Base-by-base conservation (phyloP, 2,888 invertebrate genomes). In the Aspidapion aeneum region DNA sequence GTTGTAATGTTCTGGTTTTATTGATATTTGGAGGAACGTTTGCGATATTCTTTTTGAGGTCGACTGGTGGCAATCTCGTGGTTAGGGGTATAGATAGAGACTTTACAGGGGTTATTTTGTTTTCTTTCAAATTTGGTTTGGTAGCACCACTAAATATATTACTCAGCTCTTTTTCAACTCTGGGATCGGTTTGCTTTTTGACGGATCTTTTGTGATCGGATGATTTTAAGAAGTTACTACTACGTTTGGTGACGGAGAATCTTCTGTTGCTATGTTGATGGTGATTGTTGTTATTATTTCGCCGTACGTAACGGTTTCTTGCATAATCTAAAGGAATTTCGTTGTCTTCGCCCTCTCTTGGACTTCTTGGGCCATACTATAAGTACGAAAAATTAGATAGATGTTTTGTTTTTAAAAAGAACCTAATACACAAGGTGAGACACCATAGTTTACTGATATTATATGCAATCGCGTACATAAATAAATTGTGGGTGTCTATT, bases 171-270 rank as follows among this genome's bases (percentile, higher is more conserved):
- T 86, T 84, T 21, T 87, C 85, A 12, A 90, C 86, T 75, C 86
- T 86, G 1, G 90, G 90, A 74, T 90, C 89, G 1, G 89, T 90
- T 57, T 72, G 72, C 63, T 71, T 72, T 65, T 73, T 72, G n/a
- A 71, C 69, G 18, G 76, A 71, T 63, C 75, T 71, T 69, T 78
- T 77, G 63, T 77, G 68, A 52, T 74, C 71, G 2, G 65, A 64
- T 7, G 64, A 62, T 12, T 35, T 3, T 3, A 60, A 57, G 49
- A 68, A 69, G 58, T 70, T 66, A 61, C 74, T 85, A 58, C 89
- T 89, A 1, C 90, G 82, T 75, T 90, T 90, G 1, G 86, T 79
- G 0, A 90, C 86, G 0, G 88, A 87, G 72, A 88, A 89, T 1
- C 87, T 83, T 78, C 89, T 89, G 18, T 69, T 66, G 2, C 35